Evolutionary conservation across 2,797 vertebrate species (phyloP).

Genomic region (Coregonus ussuriensis): DNA sequence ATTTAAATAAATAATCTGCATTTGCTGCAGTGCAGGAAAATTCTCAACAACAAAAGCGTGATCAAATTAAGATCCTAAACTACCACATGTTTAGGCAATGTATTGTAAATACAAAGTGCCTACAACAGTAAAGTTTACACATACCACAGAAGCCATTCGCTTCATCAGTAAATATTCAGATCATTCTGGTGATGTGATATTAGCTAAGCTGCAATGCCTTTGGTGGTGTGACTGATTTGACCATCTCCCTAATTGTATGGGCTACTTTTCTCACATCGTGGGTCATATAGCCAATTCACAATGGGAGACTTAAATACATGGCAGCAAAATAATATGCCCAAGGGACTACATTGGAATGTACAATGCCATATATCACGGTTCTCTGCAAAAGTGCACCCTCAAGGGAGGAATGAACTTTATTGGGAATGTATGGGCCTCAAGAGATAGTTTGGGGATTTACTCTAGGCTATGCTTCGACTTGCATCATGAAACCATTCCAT

Average conservation of each 20-base stretch:
- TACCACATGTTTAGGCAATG: background rate
- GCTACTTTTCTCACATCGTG: background rate
- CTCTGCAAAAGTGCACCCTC: conserved; percentile 18
- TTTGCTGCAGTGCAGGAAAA: background rate
- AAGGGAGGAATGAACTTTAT: conserved; percentile 45
- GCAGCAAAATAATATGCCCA: conserved; percentile 8
- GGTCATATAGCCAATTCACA: background rate
- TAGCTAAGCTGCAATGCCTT: too few species aligned
- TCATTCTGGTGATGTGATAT: background rate
- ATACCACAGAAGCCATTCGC: background rate
- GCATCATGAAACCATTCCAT: background rate
- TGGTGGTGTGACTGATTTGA: conserved; percentile 1
- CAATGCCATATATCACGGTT: background rate
- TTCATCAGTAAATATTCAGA: background rate
- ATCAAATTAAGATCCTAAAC: too few species aligned
- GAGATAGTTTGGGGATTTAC: conserved; percentile 20
- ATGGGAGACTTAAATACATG: conserved; percentile 8
- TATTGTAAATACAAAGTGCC: background rate
- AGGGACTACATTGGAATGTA: conserved; percentile 13
- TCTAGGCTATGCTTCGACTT: background rate
- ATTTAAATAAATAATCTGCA: background rate
- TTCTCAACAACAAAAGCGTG: too few species aligned
- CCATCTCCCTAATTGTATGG: background rate
- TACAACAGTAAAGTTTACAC: background rate
- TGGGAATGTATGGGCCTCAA: conserved; percentile 43